These are phyloP conservation scores for Eurystomus gularis DNA, from an alignment of 2,113 vertebrate species.

Conservation along the genomic window DNA sequence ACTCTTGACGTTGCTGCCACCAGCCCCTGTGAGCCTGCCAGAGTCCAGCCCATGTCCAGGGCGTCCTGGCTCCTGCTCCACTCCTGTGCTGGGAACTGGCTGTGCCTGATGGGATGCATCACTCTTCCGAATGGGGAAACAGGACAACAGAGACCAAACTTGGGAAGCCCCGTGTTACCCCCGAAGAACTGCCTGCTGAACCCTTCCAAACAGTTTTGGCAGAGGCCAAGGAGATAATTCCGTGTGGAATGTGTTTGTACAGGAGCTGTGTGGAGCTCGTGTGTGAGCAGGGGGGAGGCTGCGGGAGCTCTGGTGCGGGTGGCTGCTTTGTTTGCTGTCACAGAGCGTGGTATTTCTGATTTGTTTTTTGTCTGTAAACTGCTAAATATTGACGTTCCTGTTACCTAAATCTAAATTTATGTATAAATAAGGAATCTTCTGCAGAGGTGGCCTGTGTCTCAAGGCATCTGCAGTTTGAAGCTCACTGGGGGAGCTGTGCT, in stretches of 20 bases:
- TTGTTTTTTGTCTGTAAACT: not conserved
- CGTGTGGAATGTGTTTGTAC: too few species aligned
- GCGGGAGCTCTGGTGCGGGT: not conserved
- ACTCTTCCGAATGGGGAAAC: not conserved
- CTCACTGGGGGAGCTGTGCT: accelerated
- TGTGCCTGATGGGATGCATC: not conserved
- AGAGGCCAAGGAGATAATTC: too few species aligned
- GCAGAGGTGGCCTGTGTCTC: not conserved
- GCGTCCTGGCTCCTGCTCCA: not conserved
- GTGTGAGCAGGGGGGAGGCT: not conserved
- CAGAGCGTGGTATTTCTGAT: not conserved
- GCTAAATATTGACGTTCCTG: not conserved
- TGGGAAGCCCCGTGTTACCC: not conserved
- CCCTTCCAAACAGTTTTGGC: not conserved
- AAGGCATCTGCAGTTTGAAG: not conserved
- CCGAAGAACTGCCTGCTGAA: not conserved
- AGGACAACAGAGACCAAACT: not conserved
- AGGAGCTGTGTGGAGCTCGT: too few species aligned
- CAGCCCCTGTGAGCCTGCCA: not conserved
- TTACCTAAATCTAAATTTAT: not conserved
- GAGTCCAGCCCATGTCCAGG: not conserved
- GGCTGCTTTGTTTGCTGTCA: not conserved
- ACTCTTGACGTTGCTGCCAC: too few species aligned
- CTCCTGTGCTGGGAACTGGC: not conserved
- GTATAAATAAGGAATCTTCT: not conserved